Base-by-base conservation (phyloP, 2,797 vertebrate species). In the Chrysocyon brachyurus region DNA sequence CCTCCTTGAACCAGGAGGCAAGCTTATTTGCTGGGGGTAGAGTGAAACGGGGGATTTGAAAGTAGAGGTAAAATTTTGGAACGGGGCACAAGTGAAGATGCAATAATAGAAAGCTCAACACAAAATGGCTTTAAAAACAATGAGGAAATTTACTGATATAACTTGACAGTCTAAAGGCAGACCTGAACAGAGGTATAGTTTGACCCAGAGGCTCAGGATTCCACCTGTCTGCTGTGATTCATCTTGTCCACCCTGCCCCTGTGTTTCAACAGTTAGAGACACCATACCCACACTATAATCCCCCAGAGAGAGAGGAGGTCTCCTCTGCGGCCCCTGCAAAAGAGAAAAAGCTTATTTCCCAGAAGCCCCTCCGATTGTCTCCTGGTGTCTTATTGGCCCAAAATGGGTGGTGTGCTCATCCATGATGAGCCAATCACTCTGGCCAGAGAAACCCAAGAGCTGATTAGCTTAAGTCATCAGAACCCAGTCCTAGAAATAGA, bases 171-270 rank as follows among this genome's bases (percentile, higher is more conserved):
- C 31, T 70, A 26, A 88, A 70, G 88, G 57, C 26, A 81, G 33
- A 54, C 17, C 49, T 68, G 12, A 24, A 10, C 26, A 0, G 1
- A 14, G 52, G 36, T 10, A 31, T 22, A 6, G 0, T 28, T 22
- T 36, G 85, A 16, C 17, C 1, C 68, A 57, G 40, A 40, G 19
- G 15, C 4, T 78, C 10, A 33, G 40, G 16, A n/a, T 10, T 28
- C 16, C 36, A 46, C 46, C 14, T 54, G 72, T 28, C 36, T 56
- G 14, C 61, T 68, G 2, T 0, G 6, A 40, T 59, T 56, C 66
- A 73, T 75, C 59, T 91, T 36, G 7, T 70, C 16, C 26, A 17
- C 5, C 26, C n/a, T 28, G 6, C 9, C 63, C 16, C 21, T 7
- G 0, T 22, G 52, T n/a, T 46, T 26, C 28, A 72, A 15, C 28